Percentiles rank a stretch among this genome's conserved stretches.
Evolutionary conservation across 2,888 invertebrate genomes (phyloP).

Genomic region (Drosophila nigritarsus): DNA sequence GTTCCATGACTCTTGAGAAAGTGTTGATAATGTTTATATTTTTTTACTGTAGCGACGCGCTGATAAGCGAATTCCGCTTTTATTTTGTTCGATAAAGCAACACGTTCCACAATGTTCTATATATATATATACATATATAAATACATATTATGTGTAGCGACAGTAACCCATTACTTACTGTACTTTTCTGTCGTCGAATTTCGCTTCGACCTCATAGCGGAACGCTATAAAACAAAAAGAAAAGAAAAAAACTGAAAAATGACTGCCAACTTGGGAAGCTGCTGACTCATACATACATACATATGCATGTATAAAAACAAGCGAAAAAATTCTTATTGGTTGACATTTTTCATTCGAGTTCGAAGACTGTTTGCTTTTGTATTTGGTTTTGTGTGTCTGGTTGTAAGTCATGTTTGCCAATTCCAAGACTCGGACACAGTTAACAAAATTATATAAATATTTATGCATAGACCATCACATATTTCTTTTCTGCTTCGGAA

Average conservation of each 20-base stretch:
- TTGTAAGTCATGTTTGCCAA: constrained; percentile 35
- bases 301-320: constrained; percentile 13
- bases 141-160: not conserved
- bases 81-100: constrained; percentile 48
- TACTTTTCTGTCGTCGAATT: constrained; percentile 51
- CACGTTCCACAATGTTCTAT: constrained; percentile 41
- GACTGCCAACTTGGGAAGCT: constrained; percentile 40
- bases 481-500: constrained; percentile 11
- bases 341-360: constrained; percentile 36
- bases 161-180: constrained; percentile 34
- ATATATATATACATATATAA: constrained; percentile 1
- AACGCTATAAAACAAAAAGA: constrained; percentile 37
- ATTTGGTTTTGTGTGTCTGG: constrained; percentile 20
- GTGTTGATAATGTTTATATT: constrained; percentile 4
- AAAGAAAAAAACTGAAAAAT: constrained; percentile 24
- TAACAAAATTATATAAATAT: constrained; percentile 26
- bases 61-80: constrained; percentile 37
- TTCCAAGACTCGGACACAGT: not conserved
- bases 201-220: constrained; percentile 60
- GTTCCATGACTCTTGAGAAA: constrained; percentile 5
- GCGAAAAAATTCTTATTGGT: constrained; percentile 7
- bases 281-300: too few relatives aligned
- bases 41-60: not conserved
- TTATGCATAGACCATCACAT: constrained; percentile 25
- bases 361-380: constrained; percentile 26